Evolutionary conservation across 2,113 vertebrate species (phyloP), one percentile per base, ranked within the genome.

Genomic region (Uropsilus gracilis): DNA sequence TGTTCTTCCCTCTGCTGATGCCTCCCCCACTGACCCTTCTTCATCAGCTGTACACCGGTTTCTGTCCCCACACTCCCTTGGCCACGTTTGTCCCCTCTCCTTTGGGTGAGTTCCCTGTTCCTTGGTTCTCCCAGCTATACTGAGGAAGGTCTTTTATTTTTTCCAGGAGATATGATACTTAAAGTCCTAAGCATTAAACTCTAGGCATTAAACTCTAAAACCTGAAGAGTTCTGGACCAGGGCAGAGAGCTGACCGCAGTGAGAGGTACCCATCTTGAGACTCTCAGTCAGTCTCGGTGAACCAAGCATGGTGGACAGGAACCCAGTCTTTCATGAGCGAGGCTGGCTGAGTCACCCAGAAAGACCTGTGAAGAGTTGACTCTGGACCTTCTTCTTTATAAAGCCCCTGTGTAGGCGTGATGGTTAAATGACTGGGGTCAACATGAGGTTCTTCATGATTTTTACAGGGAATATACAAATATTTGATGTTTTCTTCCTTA

Each of bases 401-500:
- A 77, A 46, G 26, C 1, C 5, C 26, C 1, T 44, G 18, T 13
- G 4, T 17, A 71, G 7, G 16, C 18, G 26, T 50, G 68, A 78
- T 55, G 22, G 55, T 64, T 89, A 76, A 66, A n/a, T 16, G 3
- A 22, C 39, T 71, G 28, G 34, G 22, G 17, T 0, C 86, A 46
- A 90, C 22, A 30, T 17, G 34, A 7, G 17, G 22, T 72, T 86
- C 53, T 76, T 48, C 5, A 2, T n/a, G 93, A 90, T 42, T 71
- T 55, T 91, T 44, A 32, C 2, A 75, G 39, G 84, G 59, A 94
- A 66, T 26, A 16, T 64, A 48, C 28, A 93, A 42, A 76, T 71
- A 89, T 86, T 91, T 80, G 59, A 66, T 53, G 24, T 64, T 75
- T 90, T 85, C 57, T 42, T 89, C 68, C 85, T 71, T 66, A 78